Percentiles rank a stretch among this genome's conserved stretches.
Conservation (phyloP, 2,888 invertebrate genomes). For the Xiphydria camelus region DNA sequence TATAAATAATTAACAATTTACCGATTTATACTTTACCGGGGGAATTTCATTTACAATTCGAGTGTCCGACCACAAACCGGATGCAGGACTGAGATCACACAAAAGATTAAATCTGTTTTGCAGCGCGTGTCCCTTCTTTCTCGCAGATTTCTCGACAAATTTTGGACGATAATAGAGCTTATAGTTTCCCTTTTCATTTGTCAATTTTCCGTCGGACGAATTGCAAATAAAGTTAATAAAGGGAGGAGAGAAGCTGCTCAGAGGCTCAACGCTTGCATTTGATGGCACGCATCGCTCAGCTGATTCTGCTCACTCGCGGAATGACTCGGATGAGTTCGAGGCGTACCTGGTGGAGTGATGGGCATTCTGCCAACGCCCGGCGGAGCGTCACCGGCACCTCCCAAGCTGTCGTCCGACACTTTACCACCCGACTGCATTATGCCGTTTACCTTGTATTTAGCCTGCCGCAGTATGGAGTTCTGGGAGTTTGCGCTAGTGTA, state of each 20-base stretch:
- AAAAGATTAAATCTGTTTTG: too few species aligned
- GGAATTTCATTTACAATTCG: neutral
- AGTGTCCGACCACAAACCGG: neutral
- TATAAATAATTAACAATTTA: conserved; percentile 43
- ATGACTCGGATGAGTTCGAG: conserved; percentile 31
- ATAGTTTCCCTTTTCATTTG: conserved; percentile 8
- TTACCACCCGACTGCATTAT: conserved; percentile 33
- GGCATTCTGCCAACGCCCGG: conserved; percentile 38
- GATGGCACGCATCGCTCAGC: conserved; percentile 52
- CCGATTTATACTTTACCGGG: conserved; percentile 8
- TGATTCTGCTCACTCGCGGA: conserved; percentile 40
- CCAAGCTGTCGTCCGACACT: conserved; percentile 39
- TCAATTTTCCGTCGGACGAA: conserved; percentile 14
- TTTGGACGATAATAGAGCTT: too few species aligned
- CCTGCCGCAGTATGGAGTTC: conserved; percentile 34
- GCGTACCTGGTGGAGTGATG: conserved; percentile 51
- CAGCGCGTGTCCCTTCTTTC: too few species aligned
- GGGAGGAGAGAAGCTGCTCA: conserved; percentile 29
- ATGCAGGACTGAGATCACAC: conserved; percentile 1
- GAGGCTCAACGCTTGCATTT: conserved; percentile 50
- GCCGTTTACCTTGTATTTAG: conserved; percentile 49
- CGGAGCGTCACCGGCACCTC: conserved; percentile 49
- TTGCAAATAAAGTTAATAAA: too few species aligned
- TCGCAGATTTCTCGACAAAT: too few species aligned
- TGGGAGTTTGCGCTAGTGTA: conserved; percentile 27